Evolutionary conservation across 2,113 vertebrate genomes (phyloP).

Genomic region (Sinocyclocheilus anophthalmus): DNA sequence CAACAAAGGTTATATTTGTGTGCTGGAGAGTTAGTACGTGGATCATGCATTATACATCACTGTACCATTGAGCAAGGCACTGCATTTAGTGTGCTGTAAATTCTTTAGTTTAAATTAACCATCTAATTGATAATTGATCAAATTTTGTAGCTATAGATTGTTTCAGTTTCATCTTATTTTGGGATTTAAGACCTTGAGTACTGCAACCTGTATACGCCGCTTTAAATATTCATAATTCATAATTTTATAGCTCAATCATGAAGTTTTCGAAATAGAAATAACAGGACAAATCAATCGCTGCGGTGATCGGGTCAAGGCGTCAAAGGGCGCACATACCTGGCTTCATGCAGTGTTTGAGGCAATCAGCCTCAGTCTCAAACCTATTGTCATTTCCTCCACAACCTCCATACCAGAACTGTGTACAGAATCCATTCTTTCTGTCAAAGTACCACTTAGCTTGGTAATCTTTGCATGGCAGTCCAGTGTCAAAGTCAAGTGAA

Average conservation of each 20-base stretch:
- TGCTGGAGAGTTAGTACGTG: not conserved
- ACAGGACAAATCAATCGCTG: not conserved
- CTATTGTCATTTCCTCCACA: constrained; percentile 85
- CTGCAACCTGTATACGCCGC: not conserved
- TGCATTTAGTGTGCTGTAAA: not conserved
- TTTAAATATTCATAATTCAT: not conserved
- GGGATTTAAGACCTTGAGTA: not conserved
- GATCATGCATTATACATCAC: not conserved
- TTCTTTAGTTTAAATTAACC: not conserved
- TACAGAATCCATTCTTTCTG: constrained; percentile 83
- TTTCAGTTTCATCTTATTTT: not conserved
- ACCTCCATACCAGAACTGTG: constrained; percentile 85
- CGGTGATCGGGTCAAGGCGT: constrained; percentile 5
- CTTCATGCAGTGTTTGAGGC: constrained; percentile 77
- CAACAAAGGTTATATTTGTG: not conserved
- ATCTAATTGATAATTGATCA: not conserved
- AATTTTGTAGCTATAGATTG: not conserved
- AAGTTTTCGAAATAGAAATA: not conserved
- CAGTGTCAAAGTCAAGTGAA: constrained; percentile 83
- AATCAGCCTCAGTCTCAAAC: constrained; percentile 82
- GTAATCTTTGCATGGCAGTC: constrained; percentile 83
- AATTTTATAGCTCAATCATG: not conserved
- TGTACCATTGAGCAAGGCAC: not conserved
- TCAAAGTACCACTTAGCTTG: constrained; percentile 88
- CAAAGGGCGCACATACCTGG: constrained; percentile 76